Base-by-base conservation (phyloP, 2,888 invertebrate genomes). In the Andrena dorsata region DNA sequence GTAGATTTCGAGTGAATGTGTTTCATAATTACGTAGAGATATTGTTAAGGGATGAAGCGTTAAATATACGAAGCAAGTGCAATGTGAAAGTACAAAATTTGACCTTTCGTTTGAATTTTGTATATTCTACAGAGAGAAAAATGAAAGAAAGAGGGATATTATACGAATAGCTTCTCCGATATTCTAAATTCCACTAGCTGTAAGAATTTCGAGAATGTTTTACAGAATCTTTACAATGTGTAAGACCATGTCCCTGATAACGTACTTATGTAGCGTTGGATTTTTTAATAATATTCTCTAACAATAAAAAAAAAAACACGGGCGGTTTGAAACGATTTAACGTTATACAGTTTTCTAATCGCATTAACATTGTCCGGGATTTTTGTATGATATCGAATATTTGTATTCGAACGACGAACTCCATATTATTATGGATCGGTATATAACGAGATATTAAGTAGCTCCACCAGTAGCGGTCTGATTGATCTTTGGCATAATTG, bases 61-160 rank as follows among this genome's bases (percentile, higher is more conserved):
- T 89, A 90, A 88, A 90, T 89, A 90, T 88, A 87, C 88, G 85
- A 90, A 91, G 72, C 63, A 73, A 91, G 91, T 90, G 92, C 91
- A 92, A 91, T 90, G 89, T 89, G 87, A 90, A 88, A 91, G 88
- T 90, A 90, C 88, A 92, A 90, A 90, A 89, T 88, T 87, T 86
- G 73, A 87, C 74, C 76, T 84, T 87, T 88, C 73, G 66, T 88
- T 88, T 85, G 71, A 87, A 86, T 86, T 87, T 85, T 88, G 70
- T 88, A 86, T 86, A 77, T 69, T 74, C 79, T 69, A 79, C 75
- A 69, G 61, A 66, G 74, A 51, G 60, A 51, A 8, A 35, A 28
- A 69, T 56, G 74, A 51, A 65, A 41, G n/a, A 23, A 23, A 69
- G 64, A 47, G 2, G 16, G 49, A 58, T 51, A 47, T 28, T 58